Percentiles rank a stretch among this genome's conserved stretches.
Conservation (phyloP, 2,797 vertebrate genomes). For the Natrix natrix region DNA sequence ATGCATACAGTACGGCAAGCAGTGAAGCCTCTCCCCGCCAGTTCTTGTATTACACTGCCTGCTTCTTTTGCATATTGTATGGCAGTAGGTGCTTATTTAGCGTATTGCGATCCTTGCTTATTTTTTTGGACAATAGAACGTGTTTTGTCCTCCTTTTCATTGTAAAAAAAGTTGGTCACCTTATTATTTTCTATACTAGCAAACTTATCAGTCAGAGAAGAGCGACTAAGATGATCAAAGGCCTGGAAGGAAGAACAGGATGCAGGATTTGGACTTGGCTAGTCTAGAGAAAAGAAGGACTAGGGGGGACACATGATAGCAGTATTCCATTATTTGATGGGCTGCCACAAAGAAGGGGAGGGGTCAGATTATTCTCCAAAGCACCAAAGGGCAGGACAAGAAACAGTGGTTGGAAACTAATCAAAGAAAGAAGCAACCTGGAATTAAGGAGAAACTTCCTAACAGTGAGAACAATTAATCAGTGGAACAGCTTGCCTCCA, state of each 20-base stretch:
- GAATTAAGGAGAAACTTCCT: background rate
- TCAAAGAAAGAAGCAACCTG: background rate
- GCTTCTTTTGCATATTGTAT: background rate
- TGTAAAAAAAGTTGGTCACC: no score
- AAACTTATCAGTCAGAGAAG: background rate
- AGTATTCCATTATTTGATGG: background rate
- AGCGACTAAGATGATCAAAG: background rate
- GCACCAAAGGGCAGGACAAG: background rate
- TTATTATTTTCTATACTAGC: background rate
- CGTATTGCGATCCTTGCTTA: background rate
- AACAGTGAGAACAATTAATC: background rate
- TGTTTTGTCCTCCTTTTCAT: no score
- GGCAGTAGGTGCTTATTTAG: background rate
- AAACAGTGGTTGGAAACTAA: background rate
- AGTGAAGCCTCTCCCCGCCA: accelerated
- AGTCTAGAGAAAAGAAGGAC: background rate
- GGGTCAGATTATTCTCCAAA: background rate
- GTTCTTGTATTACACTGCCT: background rate
- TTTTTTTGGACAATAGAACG: background rate
- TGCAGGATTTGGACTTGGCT: background rate
- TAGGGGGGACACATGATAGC: background rate
- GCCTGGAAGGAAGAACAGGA: background rate
- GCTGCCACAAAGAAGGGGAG: background rate
- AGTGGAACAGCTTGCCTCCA: background rate
- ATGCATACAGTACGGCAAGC: background rate